These are phyloP conservation scores for Chloroceryle aenea DNA, from an alignment of 2,113 vertebrate genomes.

Conservation along the genomic window DNA sequence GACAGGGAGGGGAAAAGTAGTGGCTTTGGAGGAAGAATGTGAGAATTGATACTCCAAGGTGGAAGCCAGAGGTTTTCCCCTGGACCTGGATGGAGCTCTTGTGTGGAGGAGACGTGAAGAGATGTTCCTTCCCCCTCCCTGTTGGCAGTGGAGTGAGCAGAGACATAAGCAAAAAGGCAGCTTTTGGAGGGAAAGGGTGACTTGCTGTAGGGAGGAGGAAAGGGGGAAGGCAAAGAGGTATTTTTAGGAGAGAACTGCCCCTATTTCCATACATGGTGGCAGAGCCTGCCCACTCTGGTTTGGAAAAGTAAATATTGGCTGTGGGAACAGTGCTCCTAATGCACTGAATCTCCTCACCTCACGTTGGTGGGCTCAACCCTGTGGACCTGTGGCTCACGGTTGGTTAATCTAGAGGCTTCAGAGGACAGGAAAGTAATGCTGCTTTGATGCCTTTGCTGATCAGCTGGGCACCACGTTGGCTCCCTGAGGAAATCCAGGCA, in stretches of 20 bases:
- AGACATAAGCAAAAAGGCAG: neutral
- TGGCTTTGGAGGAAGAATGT: neutral
- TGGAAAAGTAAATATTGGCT: conserved; percentile 37
- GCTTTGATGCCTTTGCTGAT: neutral
- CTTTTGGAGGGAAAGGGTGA: neutral
- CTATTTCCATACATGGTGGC: neutral
- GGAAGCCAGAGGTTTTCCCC: neutral
- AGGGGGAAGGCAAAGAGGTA: neutral
- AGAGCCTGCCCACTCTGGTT: neutral
- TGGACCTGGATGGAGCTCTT: neutral
- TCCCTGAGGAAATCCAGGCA: neutral
- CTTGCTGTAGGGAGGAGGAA: neutral
- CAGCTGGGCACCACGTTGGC: neutral
- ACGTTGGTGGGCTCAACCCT: neutral
- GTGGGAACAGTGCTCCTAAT: neutral
- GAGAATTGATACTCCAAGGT: neutral
- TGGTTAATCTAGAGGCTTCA: neutral
- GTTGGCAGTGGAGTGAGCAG: neutral
- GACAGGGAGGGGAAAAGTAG: neutral
- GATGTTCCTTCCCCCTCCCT: neutral
- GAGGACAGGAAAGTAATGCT: neutral
- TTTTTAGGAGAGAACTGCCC: conserved; percentile 16
- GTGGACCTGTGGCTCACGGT: neutral
- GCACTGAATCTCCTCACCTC: neutral
- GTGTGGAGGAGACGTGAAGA: neutral